Evolutionary conservation across 2,113 vertebrate species (phyloP).

Genomic region (Periophthalmus modestus): DNA sequence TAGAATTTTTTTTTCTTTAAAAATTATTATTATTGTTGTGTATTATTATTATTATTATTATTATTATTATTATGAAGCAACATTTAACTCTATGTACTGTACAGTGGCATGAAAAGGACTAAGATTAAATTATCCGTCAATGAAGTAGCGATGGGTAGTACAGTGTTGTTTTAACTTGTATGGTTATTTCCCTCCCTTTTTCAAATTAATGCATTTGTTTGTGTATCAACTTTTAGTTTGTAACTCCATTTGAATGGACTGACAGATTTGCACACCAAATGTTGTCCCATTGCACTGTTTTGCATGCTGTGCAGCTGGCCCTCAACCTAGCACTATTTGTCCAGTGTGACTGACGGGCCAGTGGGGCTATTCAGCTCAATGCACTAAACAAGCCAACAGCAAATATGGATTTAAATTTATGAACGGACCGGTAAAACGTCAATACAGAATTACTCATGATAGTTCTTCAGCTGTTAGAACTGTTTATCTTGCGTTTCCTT

Average conservation of each 20-base stretch:
- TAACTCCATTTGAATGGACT: conserved; percentile 68
- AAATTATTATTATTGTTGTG: no score
- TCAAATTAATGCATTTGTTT: conserved; percentile 56
- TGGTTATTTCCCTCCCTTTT: not conserved
- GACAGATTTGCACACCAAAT: conserved; percentile 81
- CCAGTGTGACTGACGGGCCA: conserved; percentile 28
- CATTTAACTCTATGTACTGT: no score
- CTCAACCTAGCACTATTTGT: conserved; percentile 59
- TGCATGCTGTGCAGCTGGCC: conserved; percentile 68
- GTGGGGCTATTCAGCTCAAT: not conserved
- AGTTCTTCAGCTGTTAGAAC: not conserved
- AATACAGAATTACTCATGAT: not conserved
- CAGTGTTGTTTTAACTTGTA: no score
- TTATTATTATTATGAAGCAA: no score
- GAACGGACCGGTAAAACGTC: not conserved
- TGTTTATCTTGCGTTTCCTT: not conserved
- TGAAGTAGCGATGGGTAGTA: no score
- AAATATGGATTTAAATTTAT: not conserved
- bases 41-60: no score
- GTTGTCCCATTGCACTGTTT: conserved; percentile 71
- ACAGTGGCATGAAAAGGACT: no score
- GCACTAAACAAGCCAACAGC: not conserved
- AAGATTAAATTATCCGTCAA: no score
- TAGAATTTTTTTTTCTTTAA: no score
- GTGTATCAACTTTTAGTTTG: conserved; percentile 60